Base-by-base conservation (phyloP, 2,888 invertebrate genomes). In the Biston betularia region DNA sequence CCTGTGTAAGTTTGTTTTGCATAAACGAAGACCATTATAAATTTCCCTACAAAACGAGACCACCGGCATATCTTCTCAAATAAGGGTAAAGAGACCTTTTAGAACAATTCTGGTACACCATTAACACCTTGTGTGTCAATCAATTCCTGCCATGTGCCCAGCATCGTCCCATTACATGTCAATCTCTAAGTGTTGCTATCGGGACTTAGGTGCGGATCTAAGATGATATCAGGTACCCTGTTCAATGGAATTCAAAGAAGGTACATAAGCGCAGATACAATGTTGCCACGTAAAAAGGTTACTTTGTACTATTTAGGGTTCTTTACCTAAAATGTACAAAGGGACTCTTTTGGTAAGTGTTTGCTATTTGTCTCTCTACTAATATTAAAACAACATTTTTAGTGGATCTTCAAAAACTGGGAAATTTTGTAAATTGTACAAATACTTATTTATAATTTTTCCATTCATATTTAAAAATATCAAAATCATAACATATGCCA, bases 131-230 rank as follows among this genome's bases (percentile, higher is more conserved):
- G 61, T 49, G 70, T 59, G 75, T 74, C 75, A 71, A 73, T 75
- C 74, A 75, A 49, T 10, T 48, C 44, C 48, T 62, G 57, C 70
- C 65, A 69, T 64, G 73, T 75, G 75, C 71, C 69, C 59, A 53
- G 65, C 38, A 58, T 69, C 68, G 71, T 72, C 73, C 75, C 68
- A 75, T 75, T 77, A 73, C 70, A 70, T 76, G 77, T 77, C 77
- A 77, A 77, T 77, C 77, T 74, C 35, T 52, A 57, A 63, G 69
- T 57, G 33, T 48, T 55, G 14, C 63, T 73, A 74, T 74, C 71
- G 14, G 49, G 35, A 62, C 49, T 33, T 62, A 60, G 67, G 66
- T 61, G 65, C 59, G 52, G 54, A 69, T 70, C 72, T 70, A 48
- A 64, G 68, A 68, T 70, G 40, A 35, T 72, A 72, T 72, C 72